These are phyloP conservation scores for Ceratosolen fusciceps DNA, from an alignment of 1,140 invertebrate genomes.

Conservation along the genomic window DNA sequence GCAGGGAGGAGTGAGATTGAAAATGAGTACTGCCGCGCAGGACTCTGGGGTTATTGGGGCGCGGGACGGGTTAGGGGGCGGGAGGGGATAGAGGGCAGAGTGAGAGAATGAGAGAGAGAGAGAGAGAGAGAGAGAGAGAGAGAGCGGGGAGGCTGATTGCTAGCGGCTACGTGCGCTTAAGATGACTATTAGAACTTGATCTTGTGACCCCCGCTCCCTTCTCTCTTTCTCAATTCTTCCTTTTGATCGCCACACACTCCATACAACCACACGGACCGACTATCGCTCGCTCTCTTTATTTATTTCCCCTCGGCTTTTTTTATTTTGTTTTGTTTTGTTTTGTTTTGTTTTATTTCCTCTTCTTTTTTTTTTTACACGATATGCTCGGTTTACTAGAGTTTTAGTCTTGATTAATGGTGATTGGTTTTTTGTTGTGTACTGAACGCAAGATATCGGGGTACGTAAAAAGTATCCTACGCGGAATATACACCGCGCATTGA, in stretches of 20 bases:
- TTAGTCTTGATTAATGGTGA: conserved; percentile 44
- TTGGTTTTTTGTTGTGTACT: conserved; percentile 40
- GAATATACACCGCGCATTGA: neutral
- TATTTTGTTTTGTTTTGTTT: neutral
- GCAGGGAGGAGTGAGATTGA: neutral
- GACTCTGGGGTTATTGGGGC: too few species aligned
- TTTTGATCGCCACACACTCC: too few species aligned
- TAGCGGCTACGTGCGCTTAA: conserved; percentile 7
- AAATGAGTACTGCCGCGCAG: too few species aligned
- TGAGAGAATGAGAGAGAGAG: neutral
- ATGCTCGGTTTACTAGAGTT: conserved; percentile 38
- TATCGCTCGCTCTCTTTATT: neutral
- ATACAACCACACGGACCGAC: too few species aligned
- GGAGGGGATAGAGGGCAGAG: neutral
- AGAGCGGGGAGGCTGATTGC: conserved; percentile 10
- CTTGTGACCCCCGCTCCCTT: neutral
- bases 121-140: neutral
- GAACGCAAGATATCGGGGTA: conserved; percentile 3
- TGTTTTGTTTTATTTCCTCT: conserved; percentile 17
- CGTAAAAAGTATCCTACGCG: conserved; percentile 16
- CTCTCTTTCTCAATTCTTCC: neutral
- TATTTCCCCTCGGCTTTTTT: neutral
- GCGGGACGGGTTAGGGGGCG: too few species aligned
- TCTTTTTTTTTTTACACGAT: conserved; percentile 20
- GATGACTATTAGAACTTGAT: conserved; percentile 24